Percentiles rank a stretch among this genome's conserved stretches.
phyloP scores from a whole-genome alignment of 2,113 vertebrate species.

The Anser cygnoides region DNA sequence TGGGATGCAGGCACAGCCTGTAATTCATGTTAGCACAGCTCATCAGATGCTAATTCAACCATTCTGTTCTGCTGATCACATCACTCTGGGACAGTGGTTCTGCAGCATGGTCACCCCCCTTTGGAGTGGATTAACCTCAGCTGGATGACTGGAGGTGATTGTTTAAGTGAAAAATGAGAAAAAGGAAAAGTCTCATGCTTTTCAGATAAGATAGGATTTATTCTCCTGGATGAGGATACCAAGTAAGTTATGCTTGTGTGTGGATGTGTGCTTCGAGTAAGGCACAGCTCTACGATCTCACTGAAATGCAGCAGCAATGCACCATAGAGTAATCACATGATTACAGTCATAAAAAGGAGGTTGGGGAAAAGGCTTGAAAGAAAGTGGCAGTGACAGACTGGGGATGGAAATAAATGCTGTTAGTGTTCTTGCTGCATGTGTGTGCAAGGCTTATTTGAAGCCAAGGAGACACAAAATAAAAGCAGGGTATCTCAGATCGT shows the following conservation, averaged over 20 bases:
- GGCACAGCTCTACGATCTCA: fast-evolving
- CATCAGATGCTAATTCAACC: neutral
- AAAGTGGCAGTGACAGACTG: neutral
- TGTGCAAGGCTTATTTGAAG: fast-evolving
- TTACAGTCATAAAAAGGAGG: neutral
- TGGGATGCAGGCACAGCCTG: neutral
- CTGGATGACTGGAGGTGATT: neutral
- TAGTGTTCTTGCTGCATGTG: neutral
- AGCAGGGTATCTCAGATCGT: neutral
- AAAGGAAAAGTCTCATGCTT: fast-evolving
- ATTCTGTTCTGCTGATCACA: fast-evolving
- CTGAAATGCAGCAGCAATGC: neutral
- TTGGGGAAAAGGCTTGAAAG: neutral
- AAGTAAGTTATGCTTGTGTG: fast-evolving
- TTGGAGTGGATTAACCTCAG: neutral
- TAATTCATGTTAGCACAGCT: neutral
- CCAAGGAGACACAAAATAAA: neutral
- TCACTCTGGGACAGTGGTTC: neutral
- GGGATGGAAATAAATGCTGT: neutral
- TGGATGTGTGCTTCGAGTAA: neutral
- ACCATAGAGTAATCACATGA: fast-evolving
- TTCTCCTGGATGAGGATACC: neutral
- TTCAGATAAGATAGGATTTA: neutral
- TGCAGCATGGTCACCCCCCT: neutral
- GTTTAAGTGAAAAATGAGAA: neutral